Evolutionary conservation across 2,113 vertebrate genomes (phyloP), one percentile per base, ranked within the genome.

Genomic region (Oxyura jamaicensis): DNA sequence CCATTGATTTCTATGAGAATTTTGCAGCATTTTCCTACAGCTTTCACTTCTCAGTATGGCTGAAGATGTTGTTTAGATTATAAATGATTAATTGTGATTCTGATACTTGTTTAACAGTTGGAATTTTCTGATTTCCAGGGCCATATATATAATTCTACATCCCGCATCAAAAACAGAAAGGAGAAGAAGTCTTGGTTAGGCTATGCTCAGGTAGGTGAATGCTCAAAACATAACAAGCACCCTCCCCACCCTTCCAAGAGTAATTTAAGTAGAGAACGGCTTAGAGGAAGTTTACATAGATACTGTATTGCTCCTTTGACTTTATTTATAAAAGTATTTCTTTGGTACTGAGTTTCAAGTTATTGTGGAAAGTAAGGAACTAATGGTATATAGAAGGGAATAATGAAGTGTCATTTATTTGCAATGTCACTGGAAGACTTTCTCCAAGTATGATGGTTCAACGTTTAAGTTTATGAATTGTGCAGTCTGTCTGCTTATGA

Each of bases 131-230:
- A 96, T 88, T 98, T 98, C 19, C 97, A 99, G 99, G 99, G 99
- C 62, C 99, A 99, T 85, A 99, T 99, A 97, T 99, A 99, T 95
- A 99, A 99, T 98, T 99, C 99, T 94, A 99, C 99, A 48, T 99
- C 99, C 74, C 99, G 99, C 76, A 99, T 99, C 97, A 98, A 99
- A 98, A 99, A 99, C 97, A 98, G 99, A 95, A 99, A 98, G 97
- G 99, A 99, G 96, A 99, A 99, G 95, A 99, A 99, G 50, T 99
- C 99, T 91, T 99, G 99, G 99, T 98, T 99, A 97, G 99, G 99
- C 72, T 99, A 99, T 93, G 99, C 99, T 98, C 99, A 99, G 99
- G 99, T 99, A 98, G 33, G 97, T 93, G 29, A 95, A 90, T 86
- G 65, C 39, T 46, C 65, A 56, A 55, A 91, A 60, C 21, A 42